A percentile compares a stretch with the other conserved stretches of the same genome.
phyloP scores from a whole-genome alignment of 2,888 invertebrate species.

The Nephrocerus scutellatus region DNA sequence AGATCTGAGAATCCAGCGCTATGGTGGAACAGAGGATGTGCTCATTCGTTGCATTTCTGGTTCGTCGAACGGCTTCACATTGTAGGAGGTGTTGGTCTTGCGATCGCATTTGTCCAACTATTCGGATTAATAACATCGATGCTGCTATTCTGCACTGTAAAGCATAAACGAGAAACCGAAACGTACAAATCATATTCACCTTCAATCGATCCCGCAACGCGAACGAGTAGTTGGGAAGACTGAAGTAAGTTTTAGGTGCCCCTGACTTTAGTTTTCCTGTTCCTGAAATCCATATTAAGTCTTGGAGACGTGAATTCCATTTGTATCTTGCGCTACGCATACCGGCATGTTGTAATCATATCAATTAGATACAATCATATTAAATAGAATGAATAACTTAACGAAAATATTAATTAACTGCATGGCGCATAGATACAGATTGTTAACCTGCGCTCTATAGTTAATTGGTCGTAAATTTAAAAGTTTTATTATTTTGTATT shows the following conservation, averaged over 20 bases:
- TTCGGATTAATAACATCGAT: conserved; percentile 70
- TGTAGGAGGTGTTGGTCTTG: conserved; percentile 68
- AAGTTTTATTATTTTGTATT: no score
- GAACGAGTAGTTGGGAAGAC: conserved; percentile 48
- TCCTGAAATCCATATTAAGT: no score
- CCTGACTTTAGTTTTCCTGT: not conserved
- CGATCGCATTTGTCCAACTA: conserved; percentile 70
- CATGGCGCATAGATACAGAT: no score
- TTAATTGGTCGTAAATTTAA: no score
- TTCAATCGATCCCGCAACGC: conserved; percentile 46
- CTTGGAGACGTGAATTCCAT: no score
- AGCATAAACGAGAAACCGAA: conserved; percentile 59
- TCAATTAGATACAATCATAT: no score
- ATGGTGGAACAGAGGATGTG: conserved; percentile 68
- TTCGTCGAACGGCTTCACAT: conserved; percentile 69
- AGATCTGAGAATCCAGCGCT: conserved; percentile 50
- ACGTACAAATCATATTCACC: conserved; percentile 63
- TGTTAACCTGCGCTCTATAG: no score
- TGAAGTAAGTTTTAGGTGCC: conserved; percentile 35
- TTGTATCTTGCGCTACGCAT: no score
- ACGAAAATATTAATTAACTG: no score
- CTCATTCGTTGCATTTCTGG: conserved; percentile 67
- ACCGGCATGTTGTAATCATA: no score
- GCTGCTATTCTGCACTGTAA: conserved; percentile 67
- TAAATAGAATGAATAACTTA: no score